Conservation (phyloP, 92 coral and sea anemone genomes). For the Palythoa grandis region DNA sequence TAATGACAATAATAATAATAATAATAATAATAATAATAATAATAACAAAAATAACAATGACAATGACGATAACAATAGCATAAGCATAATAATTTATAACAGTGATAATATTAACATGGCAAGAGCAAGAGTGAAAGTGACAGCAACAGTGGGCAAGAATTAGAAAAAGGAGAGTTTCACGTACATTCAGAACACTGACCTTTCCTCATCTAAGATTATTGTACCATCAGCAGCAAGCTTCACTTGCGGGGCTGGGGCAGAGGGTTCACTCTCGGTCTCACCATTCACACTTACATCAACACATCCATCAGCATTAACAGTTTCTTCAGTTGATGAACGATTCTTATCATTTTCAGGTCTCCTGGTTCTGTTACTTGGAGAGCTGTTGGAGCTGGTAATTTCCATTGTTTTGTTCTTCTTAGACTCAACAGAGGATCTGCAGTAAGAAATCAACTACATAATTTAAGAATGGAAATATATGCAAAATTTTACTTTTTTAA, state of each 20-base stretch:
- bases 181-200: slow-evolving; percentile 53
- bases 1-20: no score
- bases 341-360: no score
- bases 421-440: background rate
- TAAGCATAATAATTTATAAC: no score
- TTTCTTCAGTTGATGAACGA: slow-evolving; percentile 13
- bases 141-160: no score
- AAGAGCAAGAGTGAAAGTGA: no score
- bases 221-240: slow-evolving; percentile 91
- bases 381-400: background rate
- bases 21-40: no score
- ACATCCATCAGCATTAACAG: background rate
- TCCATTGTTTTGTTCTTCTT: background rate
- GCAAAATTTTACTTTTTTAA: no score
- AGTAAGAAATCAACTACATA: no score
- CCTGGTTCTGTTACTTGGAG: background rate
- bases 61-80: no score
- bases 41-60: no score
- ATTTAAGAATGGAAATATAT: no score
- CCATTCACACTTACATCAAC: slow-evolving; percentile 30
- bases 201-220: slow-evolving; percentile 94
- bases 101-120: no score
- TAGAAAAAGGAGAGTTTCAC: background rate
- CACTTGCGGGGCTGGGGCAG: slow-evolving; percentile 86
- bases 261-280: slow-evolving; percentile 36